These are phyloP conservation scores for Papilio glaucus DNA, from an alignment of 1,140 invertebrate genomes.

Conservation along the genomic window DNA sequence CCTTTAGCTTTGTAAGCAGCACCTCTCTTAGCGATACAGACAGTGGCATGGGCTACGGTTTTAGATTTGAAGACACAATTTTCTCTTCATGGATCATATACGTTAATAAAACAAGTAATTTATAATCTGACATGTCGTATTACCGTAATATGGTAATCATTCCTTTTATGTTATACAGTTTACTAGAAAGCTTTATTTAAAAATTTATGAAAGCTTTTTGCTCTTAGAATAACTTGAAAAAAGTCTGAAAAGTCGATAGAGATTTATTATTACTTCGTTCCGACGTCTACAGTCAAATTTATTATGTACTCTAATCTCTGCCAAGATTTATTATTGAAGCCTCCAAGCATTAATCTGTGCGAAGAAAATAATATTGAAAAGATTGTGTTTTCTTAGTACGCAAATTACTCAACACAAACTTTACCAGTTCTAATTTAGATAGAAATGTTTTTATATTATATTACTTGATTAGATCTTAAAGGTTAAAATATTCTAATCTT, in stretches of 20 bases:
- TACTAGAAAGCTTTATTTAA: not conserved
- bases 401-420: not conserved
- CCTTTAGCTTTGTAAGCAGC: no score
- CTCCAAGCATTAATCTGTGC: not conserved
- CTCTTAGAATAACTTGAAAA: not conserved
- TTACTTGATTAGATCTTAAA: no score
- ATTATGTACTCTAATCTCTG: not conserved
- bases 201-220: not conserved
- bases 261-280: not conserved
- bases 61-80: no score
- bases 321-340: not conserved
- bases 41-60: no score
- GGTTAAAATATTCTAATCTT: no score
- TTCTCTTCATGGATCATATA: no score
- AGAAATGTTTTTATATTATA: no score
- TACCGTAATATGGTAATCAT: no score
- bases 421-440: not conserved
- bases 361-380: conserved; percentile 3
- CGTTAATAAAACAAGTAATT: no score
- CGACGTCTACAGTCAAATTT: not conserved
- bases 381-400: not conserved
- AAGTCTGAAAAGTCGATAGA: not conserved
- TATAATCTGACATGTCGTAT: no score
- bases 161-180: no score
- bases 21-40: no score